phyloP scores from a whole-genome alignment of 1,140 invertebrate genomes.

The Contarinia nasturtii region DNA sequence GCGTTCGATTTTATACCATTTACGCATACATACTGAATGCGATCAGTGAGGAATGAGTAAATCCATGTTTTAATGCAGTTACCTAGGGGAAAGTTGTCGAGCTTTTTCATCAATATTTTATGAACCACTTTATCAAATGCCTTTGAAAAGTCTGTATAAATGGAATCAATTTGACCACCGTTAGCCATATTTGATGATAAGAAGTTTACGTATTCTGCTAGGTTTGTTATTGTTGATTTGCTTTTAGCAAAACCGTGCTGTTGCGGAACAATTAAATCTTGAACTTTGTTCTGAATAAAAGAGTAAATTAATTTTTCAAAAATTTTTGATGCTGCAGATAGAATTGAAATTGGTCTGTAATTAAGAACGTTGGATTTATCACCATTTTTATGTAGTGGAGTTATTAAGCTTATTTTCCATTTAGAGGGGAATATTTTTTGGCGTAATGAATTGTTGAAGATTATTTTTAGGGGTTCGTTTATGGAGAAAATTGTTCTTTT shows the following conservation, averaged over 20 bases:
- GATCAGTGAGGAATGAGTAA: conserved; percentile 3
- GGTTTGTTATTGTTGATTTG: conserved; percentile 4
- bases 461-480: too few relatives aligned
- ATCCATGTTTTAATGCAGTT: conserved; percentile 4
- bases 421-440: too few relatives aligned
- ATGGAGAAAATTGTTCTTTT: too few relatives aligned
- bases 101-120: conserved; percentile 5
- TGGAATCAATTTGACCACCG: conserved; percentile 8
- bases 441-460: too few relatives aligned
- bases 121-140: conserved; percentile 10
- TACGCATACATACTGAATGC: conserved; percentile 2
- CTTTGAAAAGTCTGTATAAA: conserved; percentile 11
- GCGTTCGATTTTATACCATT: not conserved
- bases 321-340: too few relatives aligned
- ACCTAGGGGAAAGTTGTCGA: conserved; percentile 1
- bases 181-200: not conserved
- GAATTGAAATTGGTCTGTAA: too few relatives aligned
- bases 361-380: too few relatives aligned
- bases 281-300: too few relatives aligned
- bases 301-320: too few relatives aligned
- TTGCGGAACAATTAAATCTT: too few relatives aligned
- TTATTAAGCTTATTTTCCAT: too few relatives aligned
- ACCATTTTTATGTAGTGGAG: too few relatives aligned
- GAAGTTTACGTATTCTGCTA: conserved; percentile 2
- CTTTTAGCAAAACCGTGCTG: conserved; percentile 7